Percentiles rank a stretch among this genome's conserved stretches.
phyloP scores from a whole-genome alignment of 2,888 invertebrate species.

The Hemaris fuciformis region DNA sequence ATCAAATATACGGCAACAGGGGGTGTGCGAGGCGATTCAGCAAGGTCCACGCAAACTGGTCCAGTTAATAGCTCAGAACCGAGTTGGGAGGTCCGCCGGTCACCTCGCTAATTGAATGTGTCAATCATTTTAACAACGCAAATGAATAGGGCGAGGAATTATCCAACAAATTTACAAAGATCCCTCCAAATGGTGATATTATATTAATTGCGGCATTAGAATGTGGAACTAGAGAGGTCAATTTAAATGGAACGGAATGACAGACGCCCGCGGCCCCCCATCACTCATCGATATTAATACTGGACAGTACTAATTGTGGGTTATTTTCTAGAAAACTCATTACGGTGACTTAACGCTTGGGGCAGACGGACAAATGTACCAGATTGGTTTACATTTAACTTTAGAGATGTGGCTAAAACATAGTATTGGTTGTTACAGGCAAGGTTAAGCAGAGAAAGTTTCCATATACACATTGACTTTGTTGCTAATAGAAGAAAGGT shows the following conservation, averaged over 20 bases:
- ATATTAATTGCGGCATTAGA: conserved; percentile 23
- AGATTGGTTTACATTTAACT: conserved; percentile 29
- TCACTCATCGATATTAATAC: conserved; percentile 68
- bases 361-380: conserved; percentile 54
- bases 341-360: conserved; percentile 40
- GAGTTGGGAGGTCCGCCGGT: conserved; percentile 81
- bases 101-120: conserved; percentile 88
- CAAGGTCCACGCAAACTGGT: conserved; percentile 46
- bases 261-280: conserved; percentile 62
- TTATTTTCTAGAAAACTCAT: conserved; percentile 73
- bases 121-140: conserved; percentile 89
- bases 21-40: conserved; percentile 9
- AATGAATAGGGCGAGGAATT: conserved; percentile 77
- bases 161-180: conserved; percentile 52
- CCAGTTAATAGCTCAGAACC: conserved; percentile 61
- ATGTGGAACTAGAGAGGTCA: conserved; percentile 28
- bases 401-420: not conserved
- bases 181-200: conserved; percentile 30
- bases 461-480: too few relatives aligned
- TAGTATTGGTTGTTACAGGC: too few relatives aligned
- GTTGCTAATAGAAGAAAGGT: too few relatives aligned
- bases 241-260: conserved; percentile 44
- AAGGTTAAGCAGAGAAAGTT: too few relatives aligned
- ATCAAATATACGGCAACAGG: conserved; percentile 7
- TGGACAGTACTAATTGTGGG: conserved; percentile 68